Evolutionary conservation across 2,797 vertebrate species (phyloP).

Genomic region (Phoxinus dragarum): DNA sequence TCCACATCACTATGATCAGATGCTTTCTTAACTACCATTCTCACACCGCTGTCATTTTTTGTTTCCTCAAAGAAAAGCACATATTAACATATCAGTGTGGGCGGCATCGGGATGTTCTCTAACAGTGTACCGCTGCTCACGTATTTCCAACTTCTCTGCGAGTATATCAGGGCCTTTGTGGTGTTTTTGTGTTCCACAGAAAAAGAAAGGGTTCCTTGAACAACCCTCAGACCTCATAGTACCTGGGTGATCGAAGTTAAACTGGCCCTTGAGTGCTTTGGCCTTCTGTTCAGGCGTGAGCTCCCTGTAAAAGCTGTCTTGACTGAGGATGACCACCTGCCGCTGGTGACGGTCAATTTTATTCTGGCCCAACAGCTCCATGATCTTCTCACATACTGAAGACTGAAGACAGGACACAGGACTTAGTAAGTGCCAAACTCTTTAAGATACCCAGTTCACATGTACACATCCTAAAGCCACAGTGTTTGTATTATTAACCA

Average conservation of each 20-base stretch:
- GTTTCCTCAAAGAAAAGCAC: not conserved
- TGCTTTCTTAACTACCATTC: not conserved
- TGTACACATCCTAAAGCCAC: not conserved
- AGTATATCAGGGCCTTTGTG: not conserved
- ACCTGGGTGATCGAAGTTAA: conserved; percentile 99
- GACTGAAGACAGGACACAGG: conserved; percentile 78
- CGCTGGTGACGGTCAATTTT: conserved; percentile 94
- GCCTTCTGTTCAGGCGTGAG: conserved; percentile 95
- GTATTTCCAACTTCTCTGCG: not conserved
- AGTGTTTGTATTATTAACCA: not conserved
- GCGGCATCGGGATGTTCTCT: not conserved
- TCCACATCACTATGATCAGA: too few relatives aligned
- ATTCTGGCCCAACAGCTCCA: conserved; percentile 96
- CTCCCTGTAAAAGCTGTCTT: conserved; percentile 97
- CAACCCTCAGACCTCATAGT: conserved; percentile 26
- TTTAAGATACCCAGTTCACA: not conserved
- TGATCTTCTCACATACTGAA: conserved; percentile 94
- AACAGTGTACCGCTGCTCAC: not conserved
- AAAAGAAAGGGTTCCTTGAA: not conserved
- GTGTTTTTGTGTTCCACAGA: not conserved
- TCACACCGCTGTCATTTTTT: not conserved
- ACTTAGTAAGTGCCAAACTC: not conserved
- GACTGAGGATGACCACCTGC: conserved; percentile 95
- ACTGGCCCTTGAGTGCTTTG: conserved; percentile 94
- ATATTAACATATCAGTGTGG: not conserved